A percentile compares a stretch with the other conserved stretches of the same genome.
phyloP scores from a whole-genome alignment of 1,140 invertebrate genomes.

The Nixonia krombeini region DNA sequence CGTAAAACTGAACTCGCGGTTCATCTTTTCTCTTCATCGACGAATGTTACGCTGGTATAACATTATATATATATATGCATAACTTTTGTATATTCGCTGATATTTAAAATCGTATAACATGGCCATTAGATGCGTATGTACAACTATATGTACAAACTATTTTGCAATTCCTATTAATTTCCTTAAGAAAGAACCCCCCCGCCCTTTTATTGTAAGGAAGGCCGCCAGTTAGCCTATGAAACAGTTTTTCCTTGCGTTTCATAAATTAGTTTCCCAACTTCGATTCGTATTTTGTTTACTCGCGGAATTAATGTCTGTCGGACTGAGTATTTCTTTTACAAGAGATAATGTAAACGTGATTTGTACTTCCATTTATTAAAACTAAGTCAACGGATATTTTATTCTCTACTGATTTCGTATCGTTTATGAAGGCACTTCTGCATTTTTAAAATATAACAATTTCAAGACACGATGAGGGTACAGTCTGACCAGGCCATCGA shows the following conservation, averaged over 20 bases:
- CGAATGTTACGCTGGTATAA: constrained; percentile 15
- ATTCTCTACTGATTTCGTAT: no score
- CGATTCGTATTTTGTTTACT: no score
- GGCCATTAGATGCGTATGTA: constrained; percentile 62
- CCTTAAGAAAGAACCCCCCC: constrained; percentile 31
- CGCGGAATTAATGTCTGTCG: no score
- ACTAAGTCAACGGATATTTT: no score
- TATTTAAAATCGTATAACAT: constrained; percentile 54
- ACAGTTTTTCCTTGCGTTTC: background rate
- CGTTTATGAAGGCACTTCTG: no score
- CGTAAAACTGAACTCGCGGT: constrained; percentile 18
- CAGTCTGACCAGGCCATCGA: constrained; percentile 30
- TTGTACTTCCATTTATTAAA: no score
- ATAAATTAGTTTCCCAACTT: background rate
- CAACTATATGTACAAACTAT: constrained; percentile 59
- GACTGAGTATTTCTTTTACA: no score
- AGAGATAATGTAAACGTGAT: no score
- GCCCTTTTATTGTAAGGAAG: background rate
- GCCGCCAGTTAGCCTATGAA: background rate
- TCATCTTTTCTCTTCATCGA: constrained; percentile 3
- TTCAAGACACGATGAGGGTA: constrained; percentile 3
- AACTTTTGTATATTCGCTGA: constrained; percentile 31
- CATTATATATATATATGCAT: constrained; percentile 38
- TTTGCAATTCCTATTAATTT: constrained; percentile 45
- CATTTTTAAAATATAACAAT: no score